A percentile compares a stretch with the other conserved stretches of the same genome.
Evolutionary conservation across 2,888 invertebrate genomes (phyloP).

Genomic region (Trisateles emortualis): DNA sequence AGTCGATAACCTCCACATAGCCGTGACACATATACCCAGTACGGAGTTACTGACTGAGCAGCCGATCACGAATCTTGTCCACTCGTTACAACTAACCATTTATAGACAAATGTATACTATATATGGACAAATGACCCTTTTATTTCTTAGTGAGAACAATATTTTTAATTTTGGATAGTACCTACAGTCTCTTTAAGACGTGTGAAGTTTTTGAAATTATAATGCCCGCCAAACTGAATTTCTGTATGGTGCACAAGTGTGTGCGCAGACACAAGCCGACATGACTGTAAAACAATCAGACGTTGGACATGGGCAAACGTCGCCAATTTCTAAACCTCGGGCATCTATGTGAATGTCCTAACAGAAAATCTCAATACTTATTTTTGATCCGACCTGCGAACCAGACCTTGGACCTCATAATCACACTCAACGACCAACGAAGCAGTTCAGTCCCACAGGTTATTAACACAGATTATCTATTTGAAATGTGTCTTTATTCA

Average conservation of each 20-base stretch:
- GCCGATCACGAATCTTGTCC: conserved; percentile 44
- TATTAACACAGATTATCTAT: background rate
- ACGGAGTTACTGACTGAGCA: conserved; percentile 51
- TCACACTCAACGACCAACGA: too few relatives aligned
- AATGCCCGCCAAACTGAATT: background rate
- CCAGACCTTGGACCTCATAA: too few relatives aligned
- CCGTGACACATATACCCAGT: conserved; percentile 75
- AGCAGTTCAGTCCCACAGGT: too few relatives aligned
- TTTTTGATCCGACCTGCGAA: too few relatives aligned
- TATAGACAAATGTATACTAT: conserved; percentile 36
- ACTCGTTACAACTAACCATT: conserved; percentile 45
- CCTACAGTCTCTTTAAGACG: background rate
- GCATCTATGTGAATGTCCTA: too few relatives aligned
- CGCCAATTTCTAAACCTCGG: too few relatives aligned
- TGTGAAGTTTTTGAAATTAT: background rate
- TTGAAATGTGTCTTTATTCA: background rate
- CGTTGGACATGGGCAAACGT: too few relatives aligned
- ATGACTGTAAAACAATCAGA: too few relatives aligned
- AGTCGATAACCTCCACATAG: conserved; percentile 58
- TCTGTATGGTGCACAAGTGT: too few relatives aligned
- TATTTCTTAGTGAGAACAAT: conserved; percentile 16
- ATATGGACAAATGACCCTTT: conserved; percentile 25
- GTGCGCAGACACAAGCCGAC: too few relatives aligned
- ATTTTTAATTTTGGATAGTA: conserved; percentile 20
- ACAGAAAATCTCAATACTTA: too few relatives aligned